These are phyloP conservation scores for Epicampocera succincta DNA, from an alignment of 2,888 invertebrate genomes.

Conservation along the genomic window DNA sequence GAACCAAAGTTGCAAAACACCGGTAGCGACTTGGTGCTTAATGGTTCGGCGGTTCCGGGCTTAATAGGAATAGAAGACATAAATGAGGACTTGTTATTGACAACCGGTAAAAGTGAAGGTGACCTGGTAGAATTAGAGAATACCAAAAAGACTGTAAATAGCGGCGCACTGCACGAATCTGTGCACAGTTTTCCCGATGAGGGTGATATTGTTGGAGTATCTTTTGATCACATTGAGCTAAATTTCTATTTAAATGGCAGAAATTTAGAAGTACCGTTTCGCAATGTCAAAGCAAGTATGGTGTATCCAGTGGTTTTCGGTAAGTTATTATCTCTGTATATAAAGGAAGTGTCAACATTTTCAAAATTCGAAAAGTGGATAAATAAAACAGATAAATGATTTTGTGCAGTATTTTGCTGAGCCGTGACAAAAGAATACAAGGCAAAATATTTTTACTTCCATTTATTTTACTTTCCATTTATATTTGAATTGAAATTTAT, in stretches of 20 bases:
- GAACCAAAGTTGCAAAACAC: slow-evolving; percentile 70
- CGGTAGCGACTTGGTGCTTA: slow-evolving; percentile 71
- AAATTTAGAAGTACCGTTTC: slow-evolving; percentile 90
- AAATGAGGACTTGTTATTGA: slow-evolving; percentile 79
- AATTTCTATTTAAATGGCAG: slow-evolving; percentile 97
- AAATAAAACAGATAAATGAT: too few species aligned
- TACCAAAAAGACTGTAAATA: slow-evolving; percentile 22
- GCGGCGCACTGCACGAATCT: slow-evolving; percentile 67
- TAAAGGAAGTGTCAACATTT: slow-evolving; percentile 50
- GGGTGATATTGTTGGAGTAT: slow-evolving; percentile 92
- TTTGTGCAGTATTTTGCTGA: too few species aligned
- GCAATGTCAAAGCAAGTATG: slow-evolving; percentile 92
- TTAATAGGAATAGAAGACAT: slow-evolving; percentile 80
- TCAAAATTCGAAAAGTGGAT: too few species aligned
- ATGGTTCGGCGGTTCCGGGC: slow-evolving; percentile 76
- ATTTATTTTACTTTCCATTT: too few species aligned
- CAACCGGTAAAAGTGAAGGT: slow-evolving; percentile 76
- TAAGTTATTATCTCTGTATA: slow-evolving; percentile 81
- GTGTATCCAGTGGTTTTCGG: slow-evolving; percentile 96
- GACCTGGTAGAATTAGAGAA: slow-evolving; percentile 51
- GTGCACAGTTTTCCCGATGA: slow-evolving; percentile 87
- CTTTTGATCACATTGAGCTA: slow-evolving; percentile 97
- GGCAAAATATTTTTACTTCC: too few species aligned
- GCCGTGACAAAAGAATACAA: too few species aligned
- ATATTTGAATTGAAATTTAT: too few species aligned